Evolutionary conservation across 1,140 invertebrate genomes (phyloP).

Genomic region (Portunus trituberculatus): DNA sequence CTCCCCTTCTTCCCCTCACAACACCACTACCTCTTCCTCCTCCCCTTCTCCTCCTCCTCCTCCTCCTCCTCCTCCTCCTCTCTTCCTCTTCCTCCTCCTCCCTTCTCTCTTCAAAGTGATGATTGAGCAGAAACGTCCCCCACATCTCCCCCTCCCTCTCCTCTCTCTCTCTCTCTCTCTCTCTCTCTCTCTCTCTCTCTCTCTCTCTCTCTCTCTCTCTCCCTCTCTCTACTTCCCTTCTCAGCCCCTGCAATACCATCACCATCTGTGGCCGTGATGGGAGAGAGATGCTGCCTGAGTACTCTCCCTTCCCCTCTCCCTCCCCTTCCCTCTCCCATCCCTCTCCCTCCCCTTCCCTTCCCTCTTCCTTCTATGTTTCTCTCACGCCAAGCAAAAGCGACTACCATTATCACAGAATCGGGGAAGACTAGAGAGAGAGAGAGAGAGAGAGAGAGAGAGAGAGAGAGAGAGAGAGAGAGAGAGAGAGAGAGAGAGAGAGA

Average conservation of each 20-base stretch:
- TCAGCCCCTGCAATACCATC: constrained; percentile 7
- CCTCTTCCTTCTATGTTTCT: background rate
- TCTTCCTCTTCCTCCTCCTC: background rate
- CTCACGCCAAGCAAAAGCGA: background rate
- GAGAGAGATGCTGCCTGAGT: background rate
- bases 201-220: background rate
- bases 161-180: background rate
- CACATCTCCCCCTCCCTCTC: background rate
- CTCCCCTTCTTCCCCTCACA: background rate
- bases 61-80: background rate
- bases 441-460: constrained; percentile 11
- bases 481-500: too few relatives aligned
- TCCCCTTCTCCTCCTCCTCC: background rate
- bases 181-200: background rate
- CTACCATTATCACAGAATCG: background rate
- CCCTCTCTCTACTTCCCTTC: background rate
- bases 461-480: background rate
- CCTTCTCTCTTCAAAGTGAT: constrained; percentile 18
- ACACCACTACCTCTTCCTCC: background rate
- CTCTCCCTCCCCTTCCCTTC: background rate
- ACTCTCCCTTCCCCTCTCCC: background rate
- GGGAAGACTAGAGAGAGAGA: background rate
- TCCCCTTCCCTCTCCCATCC: background rate
- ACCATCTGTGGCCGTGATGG: constrained; percentile 18
- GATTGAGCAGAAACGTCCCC: background rate